Evolutionary conservation across 2,113 vertebrate genomes (phyloP).

Genomic region (Megaceryle torquata): DNA sequence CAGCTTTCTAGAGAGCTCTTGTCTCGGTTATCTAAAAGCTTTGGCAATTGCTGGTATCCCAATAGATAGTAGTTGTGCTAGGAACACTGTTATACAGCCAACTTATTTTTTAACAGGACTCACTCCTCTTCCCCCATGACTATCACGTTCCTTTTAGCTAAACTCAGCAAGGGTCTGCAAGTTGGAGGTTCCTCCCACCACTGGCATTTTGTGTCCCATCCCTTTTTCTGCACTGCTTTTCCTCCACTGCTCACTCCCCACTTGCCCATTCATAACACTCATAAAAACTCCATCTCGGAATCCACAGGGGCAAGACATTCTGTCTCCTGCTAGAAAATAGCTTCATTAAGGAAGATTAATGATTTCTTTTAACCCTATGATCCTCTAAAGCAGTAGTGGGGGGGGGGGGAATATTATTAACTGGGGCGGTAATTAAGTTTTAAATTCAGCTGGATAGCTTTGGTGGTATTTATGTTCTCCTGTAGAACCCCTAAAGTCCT

Average conservation of each 20-base stretch:
- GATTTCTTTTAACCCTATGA: conserved; percentile 48
- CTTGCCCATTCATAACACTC: background rate
- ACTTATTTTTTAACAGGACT: background rate
- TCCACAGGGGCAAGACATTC: conserved; percentile 47
- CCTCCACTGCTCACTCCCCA: accelerated
- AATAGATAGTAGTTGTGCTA: background rate
- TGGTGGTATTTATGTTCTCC: conserved; percentile 28
- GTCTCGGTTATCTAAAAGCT: background rate
- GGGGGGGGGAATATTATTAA: conserved; percentile 28
- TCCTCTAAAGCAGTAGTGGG: background rate
- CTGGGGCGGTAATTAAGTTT: conserved; percentile 54
- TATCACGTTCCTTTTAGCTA: background rate
- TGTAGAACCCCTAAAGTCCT: conserved; percentile 4
- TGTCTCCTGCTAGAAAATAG: conserved; percentile 54
- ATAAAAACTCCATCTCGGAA: conserved; percentile 40
- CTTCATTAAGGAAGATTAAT: conserved; percentile 67
- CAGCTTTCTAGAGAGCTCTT: background rate
- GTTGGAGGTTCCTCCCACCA: background rate
- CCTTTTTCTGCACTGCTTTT: background rate
- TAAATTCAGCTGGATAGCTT: conserved; percentile 42
- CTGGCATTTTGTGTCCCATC: background rate
- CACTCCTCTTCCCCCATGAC: background rate
- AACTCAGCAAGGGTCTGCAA: background rate
- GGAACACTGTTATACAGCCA: background rate
- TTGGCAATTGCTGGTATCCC: background rate